These are phyloP conservation scores for Megalopta genalis DNA, from an alignment of 1,140 invertebrate genomes.

Conservation along the genomic window DNA sequence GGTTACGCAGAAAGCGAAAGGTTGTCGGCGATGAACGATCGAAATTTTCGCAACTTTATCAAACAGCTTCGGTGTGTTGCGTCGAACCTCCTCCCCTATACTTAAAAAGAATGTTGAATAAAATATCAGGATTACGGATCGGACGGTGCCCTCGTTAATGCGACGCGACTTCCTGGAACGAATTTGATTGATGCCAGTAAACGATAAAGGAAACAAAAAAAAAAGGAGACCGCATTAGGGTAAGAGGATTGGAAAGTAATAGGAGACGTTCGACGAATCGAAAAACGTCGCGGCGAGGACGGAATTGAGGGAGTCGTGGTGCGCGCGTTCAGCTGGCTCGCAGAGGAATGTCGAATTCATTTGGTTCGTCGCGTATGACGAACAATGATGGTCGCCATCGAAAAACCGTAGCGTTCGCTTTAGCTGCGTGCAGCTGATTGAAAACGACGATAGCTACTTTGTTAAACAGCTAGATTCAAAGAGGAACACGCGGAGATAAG, in stretches of 20 bases:
- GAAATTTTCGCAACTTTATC: too few relatives aligned
- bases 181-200: not conserved
- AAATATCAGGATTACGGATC: too few relatives aligned
- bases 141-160: too few relatives aligned
- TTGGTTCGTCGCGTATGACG: too few relatives aligned
- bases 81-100: too few relatives aligned
- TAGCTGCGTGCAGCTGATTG: not conserved
- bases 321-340: not conserved
- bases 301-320: not conserved
- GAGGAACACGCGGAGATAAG: conserved; percentile 23
- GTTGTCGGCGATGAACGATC: too few relatives aligned
- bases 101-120: too few relatives aligned
- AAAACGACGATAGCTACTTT: conserved; percentile 8
- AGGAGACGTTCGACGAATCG: not conserved
- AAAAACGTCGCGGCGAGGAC: not conserved
- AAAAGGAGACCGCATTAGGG: not conserved
- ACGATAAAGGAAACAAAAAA: not conserved
- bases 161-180: not conserved
- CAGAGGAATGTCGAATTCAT: too few relatives aligned
- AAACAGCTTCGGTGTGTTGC: too few relatives aligned
- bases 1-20: too few relatives aligned
- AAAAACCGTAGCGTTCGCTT: too few relatives aligned
- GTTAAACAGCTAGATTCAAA: conserved; percentile 18
- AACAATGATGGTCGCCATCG: too few relatives aligned
- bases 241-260: not conserved